A percentile compares a stretch with the other conserved stretches of the same genome.
Evolutionary conservation across 1,140 invertebrate genomes (phyloP).

Genomic region (Elymnias hypermnestra): DNA sequence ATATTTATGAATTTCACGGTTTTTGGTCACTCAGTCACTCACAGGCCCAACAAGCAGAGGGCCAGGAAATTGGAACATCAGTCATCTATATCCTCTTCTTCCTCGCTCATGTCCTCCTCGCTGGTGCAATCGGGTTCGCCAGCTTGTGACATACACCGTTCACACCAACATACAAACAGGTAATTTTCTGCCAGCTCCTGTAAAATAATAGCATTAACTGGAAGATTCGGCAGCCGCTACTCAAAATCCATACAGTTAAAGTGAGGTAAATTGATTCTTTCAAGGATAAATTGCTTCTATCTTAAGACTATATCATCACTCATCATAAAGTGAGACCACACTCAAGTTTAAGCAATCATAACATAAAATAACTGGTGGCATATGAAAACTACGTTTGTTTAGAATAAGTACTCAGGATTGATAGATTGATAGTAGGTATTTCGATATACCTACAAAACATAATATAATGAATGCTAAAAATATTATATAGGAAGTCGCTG

Average conservation of each 20-base stretch:
- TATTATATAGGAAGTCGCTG: too few relatives aligned
- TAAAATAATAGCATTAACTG: constrained; percentile 21
- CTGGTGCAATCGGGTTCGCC: constrained; percentile 90
- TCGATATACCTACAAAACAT: too few relatives aligned
- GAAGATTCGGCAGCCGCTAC: too few relatives aligned
- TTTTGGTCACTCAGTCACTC: constrained; percentile 18
- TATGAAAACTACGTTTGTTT: too few relatives aligned
- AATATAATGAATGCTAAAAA: too few relatives aligned
- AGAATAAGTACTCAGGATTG: neutral
- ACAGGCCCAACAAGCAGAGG: constrained; percentile 63
- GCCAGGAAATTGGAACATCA: constrained; percentile 74
- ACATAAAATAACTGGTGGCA: too few relatives aligned
- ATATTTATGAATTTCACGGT: neutral
- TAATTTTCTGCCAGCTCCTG: constrained; percentile 88
- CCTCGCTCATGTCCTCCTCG: constrained; percentile 79
- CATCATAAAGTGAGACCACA: too few relatives aligned
- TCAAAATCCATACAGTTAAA: too few relatives aligned
- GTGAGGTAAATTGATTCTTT: too few relatives aligned
- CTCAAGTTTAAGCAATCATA: too few relatives aligned
- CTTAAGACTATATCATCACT: too few relatives aligned
- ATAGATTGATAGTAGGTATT: neutral
- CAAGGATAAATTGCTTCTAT: too few relatives aligned
- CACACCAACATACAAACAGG: constrained; percentile 89
- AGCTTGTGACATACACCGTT: constrained; percentile 85
- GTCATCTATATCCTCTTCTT: constrained; percentile 73